A percentile compares a stretch with the other conserved stretches of the same genome.
phyloP scores from a whole-genome alignment of 1,140 invertebrate species.

The Caerostris darwini region DNA sequence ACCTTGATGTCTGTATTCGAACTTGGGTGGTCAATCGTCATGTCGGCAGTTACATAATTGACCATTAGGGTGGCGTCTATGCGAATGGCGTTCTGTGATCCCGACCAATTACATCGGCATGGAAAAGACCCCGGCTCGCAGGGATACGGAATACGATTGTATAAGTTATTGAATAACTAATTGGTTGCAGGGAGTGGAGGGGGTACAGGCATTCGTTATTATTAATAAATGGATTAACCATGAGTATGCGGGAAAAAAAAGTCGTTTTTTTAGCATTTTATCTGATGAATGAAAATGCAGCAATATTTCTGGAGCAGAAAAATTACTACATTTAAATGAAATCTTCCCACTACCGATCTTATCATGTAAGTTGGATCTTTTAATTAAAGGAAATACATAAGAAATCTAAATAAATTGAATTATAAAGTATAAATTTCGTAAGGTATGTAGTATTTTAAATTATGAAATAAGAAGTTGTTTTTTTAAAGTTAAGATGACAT shows the following conservation, averaged over 20 bases:
- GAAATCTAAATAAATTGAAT: no score
- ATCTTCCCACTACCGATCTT: no score
- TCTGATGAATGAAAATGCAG: background rate
- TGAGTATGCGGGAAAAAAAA: background rate
- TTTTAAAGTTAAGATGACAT: no score
- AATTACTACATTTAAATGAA: background rate
- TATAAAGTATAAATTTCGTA: no score
- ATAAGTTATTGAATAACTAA: constrained; percentile 44
- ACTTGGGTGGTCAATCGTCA: constrained; percentile 67
- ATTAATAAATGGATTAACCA: background rate
- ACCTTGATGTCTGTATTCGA: constrained; percentile 51
- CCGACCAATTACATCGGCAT: constrained; percentile 43
- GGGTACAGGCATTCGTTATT: background rate
- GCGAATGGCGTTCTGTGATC: constrained; percentile 43
- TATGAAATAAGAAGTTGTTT: no score
- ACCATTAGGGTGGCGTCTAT: constrained; percentile 57
- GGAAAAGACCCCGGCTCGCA: background rate
- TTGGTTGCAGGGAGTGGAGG: background rate
- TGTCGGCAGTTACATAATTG: constrained; percentile 53
- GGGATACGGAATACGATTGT: constrained; percentile 5
- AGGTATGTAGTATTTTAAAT: no score
- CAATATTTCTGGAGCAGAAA: background rate
- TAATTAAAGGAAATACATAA: no score
- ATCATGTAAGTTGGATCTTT: no score
- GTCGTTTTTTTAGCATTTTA: background rate